Evolutionary conservation across 2,888 invertebrate species (phyloP), one percentile per base, ranked within the genome.

Genomic region (Eupithecia inturbata): DNA sequence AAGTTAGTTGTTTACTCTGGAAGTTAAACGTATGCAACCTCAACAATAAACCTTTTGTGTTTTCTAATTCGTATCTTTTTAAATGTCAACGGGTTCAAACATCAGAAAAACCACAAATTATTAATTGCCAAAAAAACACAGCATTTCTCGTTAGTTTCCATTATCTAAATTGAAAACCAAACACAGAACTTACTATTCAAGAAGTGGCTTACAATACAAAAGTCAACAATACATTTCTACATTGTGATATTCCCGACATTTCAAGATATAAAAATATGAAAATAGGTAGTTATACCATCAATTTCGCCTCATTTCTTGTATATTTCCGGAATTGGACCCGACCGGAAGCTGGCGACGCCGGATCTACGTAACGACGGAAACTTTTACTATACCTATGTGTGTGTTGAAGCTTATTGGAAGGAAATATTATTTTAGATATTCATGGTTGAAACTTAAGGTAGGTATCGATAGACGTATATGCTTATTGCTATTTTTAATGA

Each of bases 341-440:
- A 84, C 88, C 92, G 92, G 92, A 92, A 86, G 81, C 83, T 82
- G 83, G 79, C 79, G 82, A 80, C 81, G 79, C 85, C 90, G 92
- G 91, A 91, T 87, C 83, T 85, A 86, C 85, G 85, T 93, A 92
- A 93, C 91, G 91, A 93, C 89, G 88, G 88, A 86, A 84, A 83
- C 84, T 83, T 66, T 49, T 31, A n/a, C 7, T 19, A 62, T 10
- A 31, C 19, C 1, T 57, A 5, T 14, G 26, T 57, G 57, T 14
- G 5, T 57, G 26, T 57, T 26, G 3, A 2, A 26, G 22, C 19
- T 2, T 31, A 28, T 31, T 62, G 60, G 26, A 16, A 16, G 26
- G 7, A 28, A 60, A 63, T 36, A 22, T 36, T 1, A 36, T 64
- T 64, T 64, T n/a, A 62, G 4, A 62, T 31, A 16, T 60, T 19